Evolutionary conservation across 2,797 vertebrate genomes (phyloP), one percentile per base, ranked within the genome.

Genomic region (Loriculus beryllinus): DNA sequence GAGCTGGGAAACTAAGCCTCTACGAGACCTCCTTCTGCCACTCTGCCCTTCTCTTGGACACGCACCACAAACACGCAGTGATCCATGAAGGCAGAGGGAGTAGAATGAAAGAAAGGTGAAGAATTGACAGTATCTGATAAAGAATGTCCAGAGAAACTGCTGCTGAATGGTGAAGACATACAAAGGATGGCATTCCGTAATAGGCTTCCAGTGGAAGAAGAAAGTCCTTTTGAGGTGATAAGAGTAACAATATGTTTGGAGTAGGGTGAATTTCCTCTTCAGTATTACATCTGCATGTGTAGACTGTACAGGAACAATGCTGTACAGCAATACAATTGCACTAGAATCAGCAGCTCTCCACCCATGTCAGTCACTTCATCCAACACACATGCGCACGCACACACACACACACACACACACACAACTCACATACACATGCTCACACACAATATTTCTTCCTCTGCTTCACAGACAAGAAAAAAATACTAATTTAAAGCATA

Each of bases 401-500:
- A 23, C 37, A 72, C 56, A 39, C 54, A 21, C 60, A 14, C n/a
- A 28, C 59, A 59, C 40, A 23, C 37, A 72, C 56, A 39, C 54
- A 21, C 60, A 14, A 18, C 35, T 35, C 31, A 29, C 54, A n/a
- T 26, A 19, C n/a, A 33, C 42, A 25, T 6, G 6, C 72, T 59
- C 45, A 39, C 20, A 54, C 45, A 67, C 25, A 33, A 22, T 8
- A 21, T 31, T 71, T 89, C 81, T 78, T 80, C 57, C 62, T 86
- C 85, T 89, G 93, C 80, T 96, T 91, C 48, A 95, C 47, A 91
- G 95, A 95, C 45, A 94, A 91, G 96, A 78, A 95, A 96, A 92
- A 97, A 96, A 93, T 92, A 97, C 95, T 97, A 96, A 98, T 97
- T 97, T 97, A 97, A 97, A 96, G 92, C 95, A 97, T 97, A 98